These are phyloP conservation scores for Hemaris fuciformis DNA, from an alignment of 2,888 invertebrate species.

Conservation along the genomic window DNA sequence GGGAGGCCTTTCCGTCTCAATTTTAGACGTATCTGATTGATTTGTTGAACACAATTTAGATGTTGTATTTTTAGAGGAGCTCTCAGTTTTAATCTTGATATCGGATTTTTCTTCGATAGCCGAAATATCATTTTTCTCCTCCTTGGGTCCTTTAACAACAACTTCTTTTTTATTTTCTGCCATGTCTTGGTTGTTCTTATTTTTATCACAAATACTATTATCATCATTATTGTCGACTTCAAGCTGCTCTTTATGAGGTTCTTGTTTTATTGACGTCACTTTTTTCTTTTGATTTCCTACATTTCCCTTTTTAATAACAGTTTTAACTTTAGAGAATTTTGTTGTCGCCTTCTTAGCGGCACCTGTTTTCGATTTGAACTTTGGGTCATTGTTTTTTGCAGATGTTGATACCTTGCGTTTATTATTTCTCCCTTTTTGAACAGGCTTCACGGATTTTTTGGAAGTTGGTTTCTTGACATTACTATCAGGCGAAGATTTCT, in stretches of 20 bases:
- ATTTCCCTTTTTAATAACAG: slow-evolving; percentile 51
- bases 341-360: slow-evolving; percentile 47
- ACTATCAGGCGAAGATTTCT: neutral
- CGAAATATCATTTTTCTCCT: slow-evolving; percentile 27
- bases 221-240: slow-evolving; percentile 23
- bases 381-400: slow-evolving; percentile 53
- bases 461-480: neutral
- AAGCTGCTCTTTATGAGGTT: slow-evolving; percentile 28
- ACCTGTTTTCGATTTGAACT: slow-evolving; percentile 71
- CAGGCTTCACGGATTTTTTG: slow-evolving; percentile 48
- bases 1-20: slow-evolving; percentile 68
- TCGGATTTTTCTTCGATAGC: slow-evolving; percentile 31
- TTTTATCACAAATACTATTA: slow-evolving; percentile 25
- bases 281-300: slow-evolving; percentile 52
- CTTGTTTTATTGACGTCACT: slow-evolving; percentile 28
- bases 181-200: slow-evolving; percentile 15
- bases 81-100: slow-evolving; percentile 24
- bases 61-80: slow-evolving; percentile 21
- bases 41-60: slow-evolving; percentile 29
- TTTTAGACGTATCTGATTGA: slow-evolving; percentile 55
- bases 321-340: slow-evolving; percentile 58
- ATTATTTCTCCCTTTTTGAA: slow-evolving; percentile 42
- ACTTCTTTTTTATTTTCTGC: slow-evolving; percentile 15
- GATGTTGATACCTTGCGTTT: slow-evolving; percentile 40
- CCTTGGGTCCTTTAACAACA: slow-evolving; percentile 19